Percentiles rank a stretch among this genome's conserved stretches.
Conservation (phyloP, 2,888 invertebrate genomes). For the Synanthedon tipuliformis region DNA sequence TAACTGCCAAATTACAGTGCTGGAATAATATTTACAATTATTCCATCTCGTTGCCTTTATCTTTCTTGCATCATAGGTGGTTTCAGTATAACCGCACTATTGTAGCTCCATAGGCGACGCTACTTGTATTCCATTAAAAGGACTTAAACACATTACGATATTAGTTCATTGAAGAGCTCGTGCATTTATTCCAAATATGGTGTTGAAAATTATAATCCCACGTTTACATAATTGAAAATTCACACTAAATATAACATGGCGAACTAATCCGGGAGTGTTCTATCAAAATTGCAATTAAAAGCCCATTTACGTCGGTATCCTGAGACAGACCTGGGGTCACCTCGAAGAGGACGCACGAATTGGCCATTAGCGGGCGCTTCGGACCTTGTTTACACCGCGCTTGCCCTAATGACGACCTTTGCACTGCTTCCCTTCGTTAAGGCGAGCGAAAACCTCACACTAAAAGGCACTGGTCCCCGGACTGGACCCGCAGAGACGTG, state of each 20-base stretch:
- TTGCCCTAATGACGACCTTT: slow-evolving; percentile 72
- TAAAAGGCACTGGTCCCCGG: slow-evolving; percentile 63
- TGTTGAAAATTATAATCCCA: neutral
- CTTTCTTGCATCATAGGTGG: too few species aligned
- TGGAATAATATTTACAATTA: too few species aligned
- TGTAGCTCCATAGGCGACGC: too few species aligned
- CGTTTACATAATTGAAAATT: neutral
- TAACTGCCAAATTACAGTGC: too few species aligned
- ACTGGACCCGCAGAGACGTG: slow-evolving; percentile 55
- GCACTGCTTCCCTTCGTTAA: slow-evolving; percentile 71
- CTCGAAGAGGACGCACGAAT: slow-evolving; percentile 66
- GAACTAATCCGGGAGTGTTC: slow-evolving; percentile 57
- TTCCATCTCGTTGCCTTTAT: too few species aligned
- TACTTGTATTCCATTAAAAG: too few species aligned
- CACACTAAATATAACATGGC: slow-evolving; percentile 12
- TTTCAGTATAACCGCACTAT: too few species aligned
- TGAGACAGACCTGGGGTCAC: slow-evolving; percentile 63
- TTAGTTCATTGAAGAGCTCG: neutral
- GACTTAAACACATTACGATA: too few species aligned
- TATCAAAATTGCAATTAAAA: slow-evolving; percentile 69
- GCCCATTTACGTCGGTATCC: slow-evolving; percentile 56
- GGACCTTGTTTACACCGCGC: slow-evolving; percentile 70
- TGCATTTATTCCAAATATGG: neutral
- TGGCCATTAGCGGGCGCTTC: slow-evolving; percentile 70
- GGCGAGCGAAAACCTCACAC: slow-evolving; percentile 69